Base-by-base conservation (phyloP, 2,797 vertebrate genomes). In the Neoniphon sammara region DNA sequence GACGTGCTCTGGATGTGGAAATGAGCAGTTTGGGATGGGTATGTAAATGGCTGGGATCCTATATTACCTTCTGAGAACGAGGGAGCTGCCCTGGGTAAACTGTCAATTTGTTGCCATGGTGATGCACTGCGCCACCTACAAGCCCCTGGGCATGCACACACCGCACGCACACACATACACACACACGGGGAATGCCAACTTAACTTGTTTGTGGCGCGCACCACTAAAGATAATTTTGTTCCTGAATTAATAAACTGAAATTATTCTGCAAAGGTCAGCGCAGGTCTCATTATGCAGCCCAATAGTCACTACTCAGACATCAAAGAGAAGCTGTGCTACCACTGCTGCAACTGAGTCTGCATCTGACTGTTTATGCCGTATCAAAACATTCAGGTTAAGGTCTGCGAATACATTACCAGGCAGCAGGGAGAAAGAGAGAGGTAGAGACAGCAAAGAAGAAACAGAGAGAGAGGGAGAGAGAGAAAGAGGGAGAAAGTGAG, bases 381-480 rank as follows among this genome's bases (percentile, higher is more conserved):
- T 94, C 88, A 95, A 91, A 93, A 97, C 95, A 79, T 96, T 96
- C 71, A 97, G 91, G 87, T 96, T 97, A 78, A 68, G 74, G 67
- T 68, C 68, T 73, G 69, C 31, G 57, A 62, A 71, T 64, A 49
- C 34, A 59, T 42, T n/a, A 50, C 20, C n/a, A 61, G 31, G 27
- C 0, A 44, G 54, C 1, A 77, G 82, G 57, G 14, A 56, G 49
- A 54, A 10, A 23, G 21, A 12, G 18, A 53, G 52, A 54, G 52
- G 18, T 15, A 25, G 52, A 54, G 52, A 3, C 3, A 25, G 21
- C 2, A 12, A 31, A 15, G 17, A 17, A 14, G 31, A n/a, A 27
- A 56, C 12, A 56, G 25, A 56, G 55, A 57, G 27, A n/a, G 27
- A 9, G 25, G 71, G 25, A 60, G 69, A 54, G 42, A 52, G 55